Percentiles rank a stretch among this genome's conserved stretches.
phyloP scores from a whole-genome alignment of 2,113 vertebrate species.

The Pardalotus punctatus region DNA sequence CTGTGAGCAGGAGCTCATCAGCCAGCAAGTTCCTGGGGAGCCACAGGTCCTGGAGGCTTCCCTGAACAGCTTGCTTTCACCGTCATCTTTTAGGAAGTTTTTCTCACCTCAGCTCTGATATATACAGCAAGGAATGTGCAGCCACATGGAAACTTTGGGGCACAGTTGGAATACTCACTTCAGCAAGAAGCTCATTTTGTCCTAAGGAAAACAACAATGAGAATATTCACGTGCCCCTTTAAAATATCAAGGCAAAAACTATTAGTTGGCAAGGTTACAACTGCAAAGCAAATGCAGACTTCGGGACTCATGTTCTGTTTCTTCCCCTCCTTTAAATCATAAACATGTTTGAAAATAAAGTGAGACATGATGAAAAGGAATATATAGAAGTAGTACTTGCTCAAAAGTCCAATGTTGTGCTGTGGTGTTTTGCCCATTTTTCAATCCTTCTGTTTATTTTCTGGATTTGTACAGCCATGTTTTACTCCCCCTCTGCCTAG shows the following conservation, averaged over 20 bases:
- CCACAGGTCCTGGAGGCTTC: not conserved
- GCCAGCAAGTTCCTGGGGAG: not conserved
- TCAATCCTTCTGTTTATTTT: not conserved
- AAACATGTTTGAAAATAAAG: not conserved
- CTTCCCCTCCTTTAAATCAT: not conserved
- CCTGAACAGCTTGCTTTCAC: not conserved
- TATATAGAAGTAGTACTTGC: not conserved
- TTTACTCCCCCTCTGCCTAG: not conserved
- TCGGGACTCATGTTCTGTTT: not conserved
- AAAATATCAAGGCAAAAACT: not conserved
- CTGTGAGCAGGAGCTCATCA: fast-evolving
- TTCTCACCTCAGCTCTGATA: not conserved
- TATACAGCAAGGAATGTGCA: fast-evolving
- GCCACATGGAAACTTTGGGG: not conserved
- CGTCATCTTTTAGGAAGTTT: not conserved
- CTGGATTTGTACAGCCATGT: not conserved
- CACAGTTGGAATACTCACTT: not conserved
- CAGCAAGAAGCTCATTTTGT: not conserved
- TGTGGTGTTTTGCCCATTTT: not conserved
- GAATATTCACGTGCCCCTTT: not conserved
- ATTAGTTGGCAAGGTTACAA: not conserved
- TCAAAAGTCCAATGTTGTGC: not conserved
- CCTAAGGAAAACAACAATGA: not conserved
- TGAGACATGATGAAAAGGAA: not conserved
- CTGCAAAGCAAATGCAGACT: not conserved